Evolutionary conservation across 2,113 vertebrate species (phyloP).

Genomic region (Heloderma charlesbogerti): DNA sequence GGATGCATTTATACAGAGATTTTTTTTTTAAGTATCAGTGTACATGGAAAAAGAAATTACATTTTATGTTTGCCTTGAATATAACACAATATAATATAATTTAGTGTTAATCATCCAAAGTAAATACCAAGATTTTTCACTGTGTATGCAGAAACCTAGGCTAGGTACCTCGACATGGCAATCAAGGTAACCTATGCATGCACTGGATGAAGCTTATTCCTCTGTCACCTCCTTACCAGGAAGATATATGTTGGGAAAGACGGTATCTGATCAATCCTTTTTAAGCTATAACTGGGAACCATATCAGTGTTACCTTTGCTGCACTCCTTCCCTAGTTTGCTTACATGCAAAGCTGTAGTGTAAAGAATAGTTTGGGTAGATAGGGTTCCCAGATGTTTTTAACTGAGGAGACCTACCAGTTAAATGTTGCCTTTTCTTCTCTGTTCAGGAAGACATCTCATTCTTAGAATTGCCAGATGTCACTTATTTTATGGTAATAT

Average conservation of each 20-base stretch:
- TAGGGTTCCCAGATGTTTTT: neutral
- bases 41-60: neutral
- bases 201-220: neutral
- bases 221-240: neutral
- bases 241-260: neutral
- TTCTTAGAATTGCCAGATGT: neutral
- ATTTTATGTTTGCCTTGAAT: conserved; percentile 12
- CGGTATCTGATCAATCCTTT: neutral
- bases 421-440: neutral
- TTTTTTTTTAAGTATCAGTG: neutral
- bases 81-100: neutral
- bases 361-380: neutral
- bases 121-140: neutral
- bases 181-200: neutral
- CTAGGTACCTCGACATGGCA: neutral
- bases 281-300: neutral
- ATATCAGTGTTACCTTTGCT: neutral
- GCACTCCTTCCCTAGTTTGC: neutral
- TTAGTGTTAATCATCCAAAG: neutral
- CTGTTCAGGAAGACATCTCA: neutral
- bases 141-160: neutral
- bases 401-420: neutral
- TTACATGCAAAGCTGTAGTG: neutral
- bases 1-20: neutral
- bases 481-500: neutral